A percentile compares a stretch with the other conserved stretches of the same genome.
These are phyloP conservation scores for Stenodera caucasica DNA, from an alignment of 2,888 invertebrate species.

Conservation along the genomic window DNA sequence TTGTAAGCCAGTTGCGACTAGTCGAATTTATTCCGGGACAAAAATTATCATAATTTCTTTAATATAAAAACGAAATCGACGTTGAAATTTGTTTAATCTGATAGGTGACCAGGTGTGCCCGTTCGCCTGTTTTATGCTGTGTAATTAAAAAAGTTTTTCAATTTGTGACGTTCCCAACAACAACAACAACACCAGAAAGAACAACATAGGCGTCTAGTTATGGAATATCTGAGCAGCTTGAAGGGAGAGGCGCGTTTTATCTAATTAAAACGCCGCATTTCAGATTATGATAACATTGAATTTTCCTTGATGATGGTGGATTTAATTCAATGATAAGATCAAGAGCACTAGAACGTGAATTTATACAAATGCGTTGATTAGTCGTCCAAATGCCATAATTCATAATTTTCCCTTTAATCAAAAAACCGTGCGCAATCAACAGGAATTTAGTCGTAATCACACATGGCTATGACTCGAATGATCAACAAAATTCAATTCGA, in stretches of 20 bases:
- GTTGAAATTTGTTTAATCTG: background rate
- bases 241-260: background rate
- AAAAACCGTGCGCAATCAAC: background rate
- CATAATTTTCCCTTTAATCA: too few relatives aligned
- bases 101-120: background rate
- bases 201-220: background rate
- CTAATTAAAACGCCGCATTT: background rate
- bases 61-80: background rate
- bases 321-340: too few relatives aligned
- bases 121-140: background rate
- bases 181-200: background rate
- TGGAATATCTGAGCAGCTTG: background rate
- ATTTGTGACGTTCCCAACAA: slow-evolving; percentile 1
- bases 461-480: background rate
- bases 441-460: background rate
- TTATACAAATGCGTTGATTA: background rate
- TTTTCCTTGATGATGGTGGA: too few relatives aligned
- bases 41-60: too few relatives aligned
- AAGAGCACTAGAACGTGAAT: too few relatives aligned
- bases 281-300: background rate
- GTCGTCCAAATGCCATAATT: too few relatives aligned
- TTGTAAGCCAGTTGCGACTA: background rate
- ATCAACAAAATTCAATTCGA: background rate
- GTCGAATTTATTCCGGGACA: too few relatives aligned
- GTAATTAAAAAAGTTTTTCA: slow-evolving; percentile 5